Percentiles rank a stretch among this genome's conserved stretches.
phyloP scores from a whole-genome alignment of 2,113 vertebrate species.

The Phycodurus eques region DNA sequence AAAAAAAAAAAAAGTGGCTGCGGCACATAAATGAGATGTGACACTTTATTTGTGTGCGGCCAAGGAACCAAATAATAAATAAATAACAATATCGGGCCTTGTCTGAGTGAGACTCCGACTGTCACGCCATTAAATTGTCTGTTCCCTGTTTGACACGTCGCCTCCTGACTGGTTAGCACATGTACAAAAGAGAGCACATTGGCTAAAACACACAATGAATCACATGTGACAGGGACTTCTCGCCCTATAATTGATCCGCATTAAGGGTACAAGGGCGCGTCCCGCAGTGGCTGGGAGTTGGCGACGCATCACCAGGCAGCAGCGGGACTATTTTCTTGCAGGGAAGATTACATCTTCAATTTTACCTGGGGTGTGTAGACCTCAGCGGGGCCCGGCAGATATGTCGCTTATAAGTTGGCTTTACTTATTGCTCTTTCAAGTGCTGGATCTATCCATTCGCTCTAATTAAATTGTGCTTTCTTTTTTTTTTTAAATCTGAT shows the following conservation, averaged over 20 bases:
- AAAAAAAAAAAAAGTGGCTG: conserved; percentile 59
- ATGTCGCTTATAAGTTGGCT: conserved; percentile 73
- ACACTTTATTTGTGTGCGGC: conserved; percentile 77
- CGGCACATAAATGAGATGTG: conserved; percentile 78
- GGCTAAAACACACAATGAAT: conserved; percentile 95
- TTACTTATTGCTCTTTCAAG: conserved; percentile 78
- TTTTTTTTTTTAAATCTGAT: conserved; percentile 72
- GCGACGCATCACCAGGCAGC: conserved; percentile 60
- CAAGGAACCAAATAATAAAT: conserved; percentile 91
- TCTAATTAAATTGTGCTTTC: conserved; percentile 79
- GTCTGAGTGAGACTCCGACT: conserved; percentile 79
- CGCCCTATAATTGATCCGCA: conserved; percentile 93
- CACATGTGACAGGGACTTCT: conserved; percentile 90
- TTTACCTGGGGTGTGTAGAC: conserved; percentile 74
- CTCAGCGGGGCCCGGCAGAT: conserved; percentile 64
- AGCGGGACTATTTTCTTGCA: conserved; percentile 65
- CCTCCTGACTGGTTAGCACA: conserved; percentile 94
- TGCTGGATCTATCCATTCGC: conserved; percentile 75
- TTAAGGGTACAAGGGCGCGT: conserved; percentile 74
- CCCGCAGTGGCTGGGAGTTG: conserved; percentile 53
- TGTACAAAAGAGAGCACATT: conserved; percentile 90
- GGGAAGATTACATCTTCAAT: conserved; percentile 76
- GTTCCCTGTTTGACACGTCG: conserved; percentile 84
- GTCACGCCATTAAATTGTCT: conserved; percentile 94
- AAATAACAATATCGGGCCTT: conserved; percentile 86